These are phyloP conservation scores for Neosalanx taihuensis DNA, from an alignment of 2,797 vertebrate species.

Conservation along the genomic window DNA sequence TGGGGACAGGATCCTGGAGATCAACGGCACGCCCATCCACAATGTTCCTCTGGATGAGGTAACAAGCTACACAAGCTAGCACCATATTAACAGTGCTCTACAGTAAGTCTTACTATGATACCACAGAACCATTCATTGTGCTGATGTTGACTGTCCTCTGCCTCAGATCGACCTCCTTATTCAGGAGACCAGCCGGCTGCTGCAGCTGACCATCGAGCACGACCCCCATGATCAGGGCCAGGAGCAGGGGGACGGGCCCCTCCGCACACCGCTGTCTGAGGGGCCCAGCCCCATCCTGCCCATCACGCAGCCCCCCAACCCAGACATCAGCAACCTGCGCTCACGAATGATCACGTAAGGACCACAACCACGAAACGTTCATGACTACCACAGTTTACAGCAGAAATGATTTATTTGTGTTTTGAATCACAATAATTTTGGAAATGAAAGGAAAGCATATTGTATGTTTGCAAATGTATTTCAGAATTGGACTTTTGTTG, in stretches of 20 bases:
- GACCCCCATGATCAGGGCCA: conserved; percentile 82
- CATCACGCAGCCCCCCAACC: conserved; percentile 69
- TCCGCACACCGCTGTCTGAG: conserved; percentile 68
- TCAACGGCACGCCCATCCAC: conserved; percentile 93
- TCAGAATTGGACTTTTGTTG: too few relatives aligned
- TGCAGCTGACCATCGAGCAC: conserved; percentile 95
- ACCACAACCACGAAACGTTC: background rate
- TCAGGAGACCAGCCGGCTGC: conserved; percentile 91
- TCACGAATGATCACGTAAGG: conserved; percentile 85
- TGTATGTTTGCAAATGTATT: too few relatives aligned
- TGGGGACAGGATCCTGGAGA: conserved; percentile 94
- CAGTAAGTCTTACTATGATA: background rate
- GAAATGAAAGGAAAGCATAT: too few relatives aligned
- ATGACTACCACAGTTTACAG: background rate
- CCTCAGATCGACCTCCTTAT: conserved; percentile 90
- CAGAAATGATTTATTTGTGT: too few relatives aligned
- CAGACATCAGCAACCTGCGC: conserved; percentile 67
- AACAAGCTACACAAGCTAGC: conserved; percentile 7
- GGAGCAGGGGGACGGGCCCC: conserved; percentile 57
- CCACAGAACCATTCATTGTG: background rate
- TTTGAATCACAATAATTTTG: too few relatives aligned
- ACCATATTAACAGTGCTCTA: background rate
- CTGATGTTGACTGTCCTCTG: background rate
- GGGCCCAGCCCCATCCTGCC: conserved; percentile 68
- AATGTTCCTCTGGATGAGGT: conserved; percentile 96